phyloP scores from a whole-genome alignment of 1,140 invertebrate species.

The Yoshiicerus persimilis region DNA sequence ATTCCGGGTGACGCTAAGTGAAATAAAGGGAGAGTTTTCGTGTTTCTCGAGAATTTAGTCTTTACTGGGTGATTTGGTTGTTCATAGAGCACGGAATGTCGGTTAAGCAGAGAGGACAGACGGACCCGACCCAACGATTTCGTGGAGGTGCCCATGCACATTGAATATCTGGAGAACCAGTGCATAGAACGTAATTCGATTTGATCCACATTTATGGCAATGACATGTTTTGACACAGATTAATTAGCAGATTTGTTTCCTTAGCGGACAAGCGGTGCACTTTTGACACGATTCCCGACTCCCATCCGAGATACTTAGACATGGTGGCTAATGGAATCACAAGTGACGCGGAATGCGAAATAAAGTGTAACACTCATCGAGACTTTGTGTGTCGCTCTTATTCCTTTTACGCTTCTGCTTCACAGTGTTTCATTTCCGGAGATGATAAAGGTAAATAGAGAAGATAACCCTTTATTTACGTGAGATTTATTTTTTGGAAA shows the following conservation, averaged over 20 bases:
- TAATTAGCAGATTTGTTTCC: not conserved
- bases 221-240: not conserved
- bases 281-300: constrained; percentile 52
- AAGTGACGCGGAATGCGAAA: constrained; percentile 55
- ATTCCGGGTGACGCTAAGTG: not conserved
- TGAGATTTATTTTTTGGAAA: not conserved
- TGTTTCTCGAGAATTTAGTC: not conserved
- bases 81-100: constrained; percentile 54
- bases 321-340: constrained; percentile 53
- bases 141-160: constrained; percentile 53
- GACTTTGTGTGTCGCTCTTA: constrained; percentile 57
- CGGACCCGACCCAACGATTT: constrained; percentile 55
- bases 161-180: constrained; percentile 61
- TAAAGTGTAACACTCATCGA: constrained; percentile 53
- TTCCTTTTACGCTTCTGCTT: constrained; percentile 56
- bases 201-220: not conserved
- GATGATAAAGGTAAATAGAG: constrained; percentile 51
- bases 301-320: constrained; percentile 57
- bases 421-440: constrained; percentile 57
- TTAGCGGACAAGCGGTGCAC: constrained; percentile 51
- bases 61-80: not conserved
- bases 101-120: constrained; percentile 56
- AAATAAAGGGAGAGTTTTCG: not conserved
- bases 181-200: constrained; percentile 53
- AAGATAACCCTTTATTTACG: not conserved